Conservation (phyloP, 1,140 invertebrate species). For the Cherax quadricarinatus region DNA sequence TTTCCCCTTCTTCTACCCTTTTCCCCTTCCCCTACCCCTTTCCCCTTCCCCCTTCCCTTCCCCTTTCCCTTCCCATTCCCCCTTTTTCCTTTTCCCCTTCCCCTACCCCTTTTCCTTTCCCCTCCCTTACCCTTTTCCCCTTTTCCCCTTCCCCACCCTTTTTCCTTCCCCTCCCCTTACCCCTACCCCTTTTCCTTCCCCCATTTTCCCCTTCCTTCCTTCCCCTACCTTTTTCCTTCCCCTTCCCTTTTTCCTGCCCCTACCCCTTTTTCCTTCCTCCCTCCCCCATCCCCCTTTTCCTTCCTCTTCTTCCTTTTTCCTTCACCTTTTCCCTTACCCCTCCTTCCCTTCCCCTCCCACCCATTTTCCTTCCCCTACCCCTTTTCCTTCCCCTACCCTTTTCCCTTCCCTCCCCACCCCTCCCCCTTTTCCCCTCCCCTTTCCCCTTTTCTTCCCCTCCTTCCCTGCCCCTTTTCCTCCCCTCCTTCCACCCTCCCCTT, state of each 20-base stretch:
- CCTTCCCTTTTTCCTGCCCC: not conserved
- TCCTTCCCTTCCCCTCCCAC: no score
- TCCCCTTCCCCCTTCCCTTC: not conserved
- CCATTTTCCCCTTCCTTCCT: not conserved
- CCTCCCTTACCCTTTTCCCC: not conserved
- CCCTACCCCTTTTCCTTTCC: not conserved
- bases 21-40: not conserved
- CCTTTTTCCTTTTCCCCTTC: not conserved
- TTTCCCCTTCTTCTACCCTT: not conserved
- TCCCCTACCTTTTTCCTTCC: no score
- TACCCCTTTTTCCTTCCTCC: not conserved
- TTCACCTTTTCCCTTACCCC: not conserved
- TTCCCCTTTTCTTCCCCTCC: not conserved
- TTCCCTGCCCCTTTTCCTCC: not conserved
- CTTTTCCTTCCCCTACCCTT: not conserved
- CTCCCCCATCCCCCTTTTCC: not conserved
- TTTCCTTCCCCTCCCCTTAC: not conserved
- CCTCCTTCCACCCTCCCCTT: not conserved
- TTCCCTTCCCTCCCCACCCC: not conserved
- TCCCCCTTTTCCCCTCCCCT: not conserved
- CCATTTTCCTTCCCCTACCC: no score
- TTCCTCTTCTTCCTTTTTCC: not conserved
- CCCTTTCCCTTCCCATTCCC: not conserved
- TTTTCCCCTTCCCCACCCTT: not conserved
- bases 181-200: not conserved